phyloP scores from a whole-genome alignment of 2,888 invertebrate genomes.

The Schrankia costaestrigalis region DNA sequence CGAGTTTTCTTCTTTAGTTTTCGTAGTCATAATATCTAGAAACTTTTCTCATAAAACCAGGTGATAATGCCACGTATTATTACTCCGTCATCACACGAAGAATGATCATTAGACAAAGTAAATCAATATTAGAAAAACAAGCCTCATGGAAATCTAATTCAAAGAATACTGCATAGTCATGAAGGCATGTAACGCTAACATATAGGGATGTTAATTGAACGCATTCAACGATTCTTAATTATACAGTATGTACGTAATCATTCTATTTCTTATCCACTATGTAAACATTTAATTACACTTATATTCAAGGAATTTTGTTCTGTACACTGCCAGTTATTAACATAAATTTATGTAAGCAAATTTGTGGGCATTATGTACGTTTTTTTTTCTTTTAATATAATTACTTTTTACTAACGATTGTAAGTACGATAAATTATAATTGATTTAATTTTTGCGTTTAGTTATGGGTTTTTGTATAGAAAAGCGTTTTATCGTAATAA shows the following conservation, averaged over 20 bases:
- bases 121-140: too few relatives aligned
- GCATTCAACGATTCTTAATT: constrained; percentile 69
- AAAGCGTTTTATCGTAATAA: too few relatives aligned
- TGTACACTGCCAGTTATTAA: constrained; percentile 43
- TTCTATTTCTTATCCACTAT: constrained; percentile 68
- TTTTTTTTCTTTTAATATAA: too few relatives aligned
- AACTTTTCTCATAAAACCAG: too few relatives aligned
- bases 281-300: constrained; percentile 71
- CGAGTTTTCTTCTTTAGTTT: too few relatives aligned
- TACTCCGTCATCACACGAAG: background rate
- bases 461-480: too few relatives aligned
- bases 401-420: too few relatives aligned
- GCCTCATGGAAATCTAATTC: constrained; percentile 31
- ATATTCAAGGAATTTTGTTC: constrained; percentile 41
- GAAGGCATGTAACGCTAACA: constrained; percentile 35
- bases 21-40: too few relatives aligned
- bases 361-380: too few relatives aligned
- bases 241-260: constrained; percentile 54
- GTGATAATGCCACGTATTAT: background rate
- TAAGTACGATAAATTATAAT: too few relatives aligned
- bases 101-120: background rate
- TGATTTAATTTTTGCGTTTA: too few relatives aligned
- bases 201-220: constrained; percentile 62
- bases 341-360: constrained; percentile 12
- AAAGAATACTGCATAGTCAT: constrained; percentile 45